Evolutionary conservation across 2,797 vertebrate genomes (phyloP), one percentile per base, ranked within the genome.

Genomic region (Semotilus atromaculatus): DNA sequence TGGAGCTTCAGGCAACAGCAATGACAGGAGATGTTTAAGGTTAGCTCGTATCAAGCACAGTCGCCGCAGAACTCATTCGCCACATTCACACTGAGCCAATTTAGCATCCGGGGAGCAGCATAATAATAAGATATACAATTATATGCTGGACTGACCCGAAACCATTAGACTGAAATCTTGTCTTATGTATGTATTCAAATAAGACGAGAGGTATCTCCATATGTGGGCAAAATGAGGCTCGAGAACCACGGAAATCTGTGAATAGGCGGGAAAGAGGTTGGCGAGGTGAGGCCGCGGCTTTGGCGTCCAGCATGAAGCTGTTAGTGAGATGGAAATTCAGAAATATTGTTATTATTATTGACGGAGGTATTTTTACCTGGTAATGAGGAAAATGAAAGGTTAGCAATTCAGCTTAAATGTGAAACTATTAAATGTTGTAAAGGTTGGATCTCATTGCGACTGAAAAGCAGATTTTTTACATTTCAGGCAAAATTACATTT

Each of bases 81-180:
- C 90, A 88, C 85, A 85, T 91, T 92, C 90, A 90, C 90, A 90
- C 88, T 83, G 87, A 85, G 92, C 92, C 93, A 93, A 94, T 94
- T 94, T 93, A 90, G 89, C 91, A 87, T 92, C 88, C 82, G 88
- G 87, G 83, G 81, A 89, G 89, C 88, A 85, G 87, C 67, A 91
- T 92, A 91, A 94, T 93, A 94, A 91, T 90, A 88, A 86, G 90
- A 91, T 88, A 85, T 91, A 92, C 93, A 94, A 94, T 93, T 91
- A 94, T 92, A 91, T 90, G 92, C 91, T 90, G 87, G 91, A 92
- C 90, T 92, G 92, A 94, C 91, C 91, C 86, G 58, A 89, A 88
- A 91, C 91, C 90, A 92, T 93, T 93, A 93, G 87, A 76, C 64
- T 81, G 74, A 81, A 76, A 80, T 88, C 18, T 81, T 76, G 64